Evolutionary conservation across 1,140 invertebrate genomes (phyloP).

Genomic region (Steinernema feltiae): DNA sequence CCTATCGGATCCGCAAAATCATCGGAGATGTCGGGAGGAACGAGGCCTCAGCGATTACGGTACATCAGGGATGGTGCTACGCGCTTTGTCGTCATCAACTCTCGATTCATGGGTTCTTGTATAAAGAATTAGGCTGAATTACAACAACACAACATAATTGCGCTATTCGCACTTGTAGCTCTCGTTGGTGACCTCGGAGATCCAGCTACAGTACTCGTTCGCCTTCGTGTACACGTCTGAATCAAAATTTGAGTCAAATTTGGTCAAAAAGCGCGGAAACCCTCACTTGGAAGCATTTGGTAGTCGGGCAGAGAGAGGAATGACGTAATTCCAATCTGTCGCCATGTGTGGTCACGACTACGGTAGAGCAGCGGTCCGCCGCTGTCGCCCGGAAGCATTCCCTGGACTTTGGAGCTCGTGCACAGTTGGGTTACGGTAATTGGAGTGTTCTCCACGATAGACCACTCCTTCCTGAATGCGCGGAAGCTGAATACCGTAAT

Average conservation of each 20-base stretch:
- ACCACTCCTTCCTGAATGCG: neutral
- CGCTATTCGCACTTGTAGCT: no score
- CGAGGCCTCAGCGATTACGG: conserved; percentile 30
- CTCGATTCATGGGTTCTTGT: conserved; percentile 37
- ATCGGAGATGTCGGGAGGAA: conserved; percentile 37
- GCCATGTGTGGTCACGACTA: neutral
- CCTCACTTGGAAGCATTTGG: neutral
- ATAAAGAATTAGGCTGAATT: neutral
- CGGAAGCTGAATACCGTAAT: neutral
- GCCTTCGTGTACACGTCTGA: neutral
- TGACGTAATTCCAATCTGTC: neutral
- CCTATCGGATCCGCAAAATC: conserved; percentile 37
- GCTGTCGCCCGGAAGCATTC: neutral
- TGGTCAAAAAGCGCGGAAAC: neutral
- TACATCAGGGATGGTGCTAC: conserved; percentile 73
- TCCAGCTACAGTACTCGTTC: neutral
- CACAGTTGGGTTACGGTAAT: neutral
- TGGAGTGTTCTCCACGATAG: neutral
- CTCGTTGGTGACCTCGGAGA: neutral
- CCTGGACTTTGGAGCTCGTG: neutral
- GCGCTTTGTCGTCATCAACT: conserved; percentile 34
- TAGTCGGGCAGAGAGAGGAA: neutral
- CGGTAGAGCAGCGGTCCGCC: neutral
- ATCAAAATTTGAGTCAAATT: neutral
- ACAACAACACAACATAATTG: neutral